A percentile compares a stretch with the other conserved stretches of the same genome.
These are phyloP conservation scores for Cantharis flavilabris DNA, from an alignment of 2,888 invertebrate genomes.

Conservation along the genomic window DNA sequence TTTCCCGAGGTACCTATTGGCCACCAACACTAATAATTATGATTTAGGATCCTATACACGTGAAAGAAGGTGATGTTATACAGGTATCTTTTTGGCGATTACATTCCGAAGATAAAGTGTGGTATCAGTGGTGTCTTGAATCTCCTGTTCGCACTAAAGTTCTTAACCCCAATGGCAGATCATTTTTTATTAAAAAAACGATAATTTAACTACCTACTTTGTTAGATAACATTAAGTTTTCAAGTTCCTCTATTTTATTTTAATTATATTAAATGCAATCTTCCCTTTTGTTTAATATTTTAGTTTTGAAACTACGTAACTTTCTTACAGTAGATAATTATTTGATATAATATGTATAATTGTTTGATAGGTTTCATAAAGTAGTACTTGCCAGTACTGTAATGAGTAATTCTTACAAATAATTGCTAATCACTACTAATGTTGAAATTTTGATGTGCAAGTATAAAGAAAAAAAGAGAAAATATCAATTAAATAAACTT, in stretches of 20 bases:
- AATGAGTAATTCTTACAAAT: too few species aligned
- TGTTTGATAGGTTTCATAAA: too few species aligned
- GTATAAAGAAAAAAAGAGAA: too few species aligned
- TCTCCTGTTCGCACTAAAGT: conserved; percentile 64
- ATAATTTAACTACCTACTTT: neutral
- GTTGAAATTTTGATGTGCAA: too few species aligned
- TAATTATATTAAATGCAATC: neutral
- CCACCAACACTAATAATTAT: neutral
- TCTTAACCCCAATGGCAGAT: conserved; percentile 75
- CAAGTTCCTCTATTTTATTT: neutral
- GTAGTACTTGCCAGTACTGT: too few species aligned
- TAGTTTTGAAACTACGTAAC: neutral
- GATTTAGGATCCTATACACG: conserved; percentile 71
- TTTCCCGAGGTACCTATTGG: neutral
- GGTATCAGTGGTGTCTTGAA: conserved; percentile 93
- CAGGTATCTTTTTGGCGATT: conserved; percentile 88
- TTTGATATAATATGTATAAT: too few species aligned
- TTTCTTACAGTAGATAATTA: neutral
- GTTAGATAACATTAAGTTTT: neutral
- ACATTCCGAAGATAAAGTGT: conserved; percentile 78
- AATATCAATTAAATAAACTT: too few species aligned
- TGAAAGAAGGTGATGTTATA: conserved; percentile 72
- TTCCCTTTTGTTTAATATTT: neutral
- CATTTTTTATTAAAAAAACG: conserved; percentile 65
- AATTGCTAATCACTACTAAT: too few species aligned